Evolutionary conservation across 2,797 vertebrate genomes (phyloP).

Genomic region (Novumbra hubbsi): DNA sequence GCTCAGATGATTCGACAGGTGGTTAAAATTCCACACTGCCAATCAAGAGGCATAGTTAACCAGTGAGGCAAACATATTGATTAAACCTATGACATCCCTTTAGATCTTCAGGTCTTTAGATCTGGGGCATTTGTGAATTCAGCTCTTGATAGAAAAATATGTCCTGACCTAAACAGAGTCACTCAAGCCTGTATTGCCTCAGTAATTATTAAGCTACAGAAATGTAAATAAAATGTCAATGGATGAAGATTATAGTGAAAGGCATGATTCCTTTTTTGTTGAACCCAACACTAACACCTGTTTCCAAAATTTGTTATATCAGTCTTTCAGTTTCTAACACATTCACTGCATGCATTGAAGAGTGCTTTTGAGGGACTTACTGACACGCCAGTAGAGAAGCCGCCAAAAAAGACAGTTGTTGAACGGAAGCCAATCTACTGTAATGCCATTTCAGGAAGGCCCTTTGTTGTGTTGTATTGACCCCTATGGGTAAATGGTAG

Average conservation of each 20-base stretch:
- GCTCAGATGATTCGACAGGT: too few species aligned
- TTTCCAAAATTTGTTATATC: background rate
- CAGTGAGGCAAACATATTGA: too few species aligned
- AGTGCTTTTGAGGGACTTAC: background rate
- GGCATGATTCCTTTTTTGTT: too few species aligned
- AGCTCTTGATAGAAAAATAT: background rate
- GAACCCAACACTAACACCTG: too few species aligned
- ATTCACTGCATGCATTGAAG: constrained; percentile 5
- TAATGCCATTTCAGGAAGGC: too few species aligned
- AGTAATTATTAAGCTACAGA: constrained; percentile 5
- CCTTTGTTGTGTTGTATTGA: too few species aligned
- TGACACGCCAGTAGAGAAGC: too few species aligned
- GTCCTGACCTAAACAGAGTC: background rate
- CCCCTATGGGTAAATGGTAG: too few species aligned
- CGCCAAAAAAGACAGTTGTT: too few species aligned
- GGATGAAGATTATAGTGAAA: background rate
- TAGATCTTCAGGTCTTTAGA: background rate
- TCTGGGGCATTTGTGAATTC: background rate
- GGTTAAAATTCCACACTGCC: too few species aligned
- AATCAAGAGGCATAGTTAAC: too few species aligned
- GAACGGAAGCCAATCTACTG: too few species aligned
- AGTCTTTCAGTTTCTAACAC: background rate
- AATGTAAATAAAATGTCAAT: constrained; percentile 4
- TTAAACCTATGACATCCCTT: background rate
- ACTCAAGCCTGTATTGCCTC: constrained; percentile 1